Evolutionary conservation across 2,113 vertebrate genomes (phyloP).

Genomic region (Zingel zingel): DNA sequence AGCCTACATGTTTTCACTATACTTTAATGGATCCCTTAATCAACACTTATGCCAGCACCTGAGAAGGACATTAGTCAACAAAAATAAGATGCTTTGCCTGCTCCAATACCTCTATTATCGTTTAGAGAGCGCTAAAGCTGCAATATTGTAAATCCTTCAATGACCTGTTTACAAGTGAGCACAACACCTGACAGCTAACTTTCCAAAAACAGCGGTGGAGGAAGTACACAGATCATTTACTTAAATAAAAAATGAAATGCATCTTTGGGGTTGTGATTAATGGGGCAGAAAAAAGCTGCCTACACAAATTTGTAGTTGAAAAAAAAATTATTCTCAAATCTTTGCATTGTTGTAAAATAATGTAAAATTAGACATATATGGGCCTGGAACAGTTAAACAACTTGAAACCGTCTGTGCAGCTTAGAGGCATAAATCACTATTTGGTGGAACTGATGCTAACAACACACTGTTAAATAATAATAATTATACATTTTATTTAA

Average conservation of each 20-base stretch:
- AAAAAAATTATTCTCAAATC: no score
- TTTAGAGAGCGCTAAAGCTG: conserved; percentile 66
- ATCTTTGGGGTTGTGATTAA: no score
- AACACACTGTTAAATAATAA: no score
- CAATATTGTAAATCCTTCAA: conserved; percentile 74
- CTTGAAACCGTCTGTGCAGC: no score
- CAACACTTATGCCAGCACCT: conserved; percentile 48
- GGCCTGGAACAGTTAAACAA: no score
- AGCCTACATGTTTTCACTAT: conserved; percentile 33
- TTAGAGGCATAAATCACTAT: no score
- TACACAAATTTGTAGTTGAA: no score
- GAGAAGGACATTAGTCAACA: conserved; percentile 75
- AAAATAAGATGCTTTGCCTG: conserved; percentile 71
- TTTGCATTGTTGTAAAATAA: no score
- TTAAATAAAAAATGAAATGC: neutral
- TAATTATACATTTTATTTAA: no score
- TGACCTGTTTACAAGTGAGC: conserved; percentile 54
- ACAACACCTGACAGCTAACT: conserved; percentile 67
- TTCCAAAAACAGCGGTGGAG: conserved; percentile 55
- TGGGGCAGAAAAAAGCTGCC: no score
- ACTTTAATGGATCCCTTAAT: conserved; percentile 67
- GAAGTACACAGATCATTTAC: conserved; percentile 24
- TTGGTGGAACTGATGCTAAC: no score
- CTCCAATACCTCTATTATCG: conserved; percentile 66
- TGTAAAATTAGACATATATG: no score